A percentile compares a stretch with the other conserved stretches of the same genome.
These are phyloP conservation scores for Xanthia togata DNA, from an alignment of 2,888 invertebrate species.

Conservation along the genomic window DNA sequence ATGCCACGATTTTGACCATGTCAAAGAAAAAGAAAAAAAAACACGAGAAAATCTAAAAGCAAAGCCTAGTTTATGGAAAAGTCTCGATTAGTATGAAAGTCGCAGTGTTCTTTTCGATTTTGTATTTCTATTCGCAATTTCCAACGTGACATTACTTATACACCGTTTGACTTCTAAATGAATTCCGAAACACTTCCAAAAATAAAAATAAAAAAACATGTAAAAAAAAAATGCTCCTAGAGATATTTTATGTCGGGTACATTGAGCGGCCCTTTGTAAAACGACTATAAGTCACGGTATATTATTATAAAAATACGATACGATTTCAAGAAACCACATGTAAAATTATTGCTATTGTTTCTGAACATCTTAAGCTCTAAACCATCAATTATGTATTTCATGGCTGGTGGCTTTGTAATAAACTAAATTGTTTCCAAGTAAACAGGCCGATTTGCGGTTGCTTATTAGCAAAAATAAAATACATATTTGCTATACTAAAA, in stretches of 20 bases:
- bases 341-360: neutral
- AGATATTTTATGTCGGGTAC: no score
- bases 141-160: neutral
- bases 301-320: neutral
- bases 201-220: no score
- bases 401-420: neutral
- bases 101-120: neutral
- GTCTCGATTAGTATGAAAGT: no score
- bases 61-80: no score
- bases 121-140: neutral
- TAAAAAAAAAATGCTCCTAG: no score
- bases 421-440: constrained; percentile 17
- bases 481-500: neutral
- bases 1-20: no score
- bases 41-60: no score
- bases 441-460: constrained; percentile 10
- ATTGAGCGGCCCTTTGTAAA: no score
- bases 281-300: no score
- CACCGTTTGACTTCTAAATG: no score
- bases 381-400: neutral
- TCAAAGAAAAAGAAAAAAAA: no score
- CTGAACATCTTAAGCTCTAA: neutral
- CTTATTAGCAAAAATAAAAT: neutral
- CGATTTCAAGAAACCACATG: neutral
- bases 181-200: no score